phyloP scores from a whole-genome alignment of 2,113 vertebrate species.

The Suncus etruscus region DNA sequence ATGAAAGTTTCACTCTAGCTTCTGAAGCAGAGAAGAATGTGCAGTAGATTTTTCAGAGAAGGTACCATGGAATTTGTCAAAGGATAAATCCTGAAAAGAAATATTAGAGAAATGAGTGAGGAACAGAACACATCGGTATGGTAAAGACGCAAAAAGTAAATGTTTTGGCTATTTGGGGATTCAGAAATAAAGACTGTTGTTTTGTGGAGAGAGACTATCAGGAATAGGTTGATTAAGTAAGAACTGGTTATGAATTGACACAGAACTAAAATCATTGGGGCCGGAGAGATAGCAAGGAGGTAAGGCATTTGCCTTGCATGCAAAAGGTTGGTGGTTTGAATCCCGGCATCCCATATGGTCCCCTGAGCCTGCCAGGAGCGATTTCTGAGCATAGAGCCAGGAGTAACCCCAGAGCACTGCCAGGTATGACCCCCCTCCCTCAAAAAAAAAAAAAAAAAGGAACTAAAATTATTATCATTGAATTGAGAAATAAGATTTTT shows the following conservation, averaged over 20 bases:
- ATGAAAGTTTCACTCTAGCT: not conserved
- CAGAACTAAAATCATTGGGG: no score
- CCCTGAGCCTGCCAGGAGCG: no score
- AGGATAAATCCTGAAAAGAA: not conserved
- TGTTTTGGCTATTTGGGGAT: not conserved
- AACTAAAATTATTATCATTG: no score
- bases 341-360: no score
- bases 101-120: not conserved
- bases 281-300: no score
- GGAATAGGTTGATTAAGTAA: not conserved
- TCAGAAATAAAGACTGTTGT: not conserved
- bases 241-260: not conserved
- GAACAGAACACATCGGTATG: not conserved
- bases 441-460: no score
- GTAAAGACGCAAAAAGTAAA: not conserved
- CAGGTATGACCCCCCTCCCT: no score
- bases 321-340: no score
- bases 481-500: no score
- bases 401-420: no score
- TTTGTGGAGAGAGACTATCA: not conserved
- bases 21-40: not conserved
- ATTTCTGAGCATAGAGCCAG: no score
- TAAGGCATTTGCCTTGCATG: no score
- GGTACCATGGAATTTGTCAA: not conserved
- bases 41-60: not conserved